These are phyloP conservation scores for Coleophora deauratella DNA, from an alignment of 2,888 invertebrate genomes.

Conservation along the genomic window DNA sequence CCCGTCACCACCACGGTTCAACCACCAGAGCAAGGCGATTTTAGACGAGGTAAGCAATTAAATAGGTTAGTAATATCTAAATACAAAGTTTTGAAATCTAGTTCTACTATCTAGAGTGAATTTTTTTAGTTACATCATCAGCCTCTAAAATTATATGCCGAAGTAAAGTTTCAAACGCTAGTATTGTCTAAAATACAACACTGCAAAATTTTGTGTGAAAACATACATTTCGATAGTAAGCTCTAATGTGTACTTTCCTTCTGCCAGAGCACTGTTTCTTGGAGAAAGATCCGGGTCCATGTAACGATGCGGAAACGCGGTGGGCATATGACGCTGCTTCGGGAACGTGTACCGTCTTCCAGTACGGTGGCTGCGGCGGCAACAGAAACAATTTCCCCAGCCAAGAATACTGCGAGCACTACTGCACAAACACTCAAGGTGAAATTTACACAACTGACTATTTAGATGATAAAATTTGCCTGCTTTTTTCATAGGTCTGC, in stretches of 20 bases:
- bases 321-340: constrained; percentile 83
- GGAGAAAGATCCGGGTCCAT: constrained; percentile 79
- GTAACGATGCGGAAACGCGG: constrained; percentile 69
- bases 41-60: constrained; percentile 10
- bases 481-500: too few species aligned
- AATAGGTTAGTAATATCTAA: too few species aligned
- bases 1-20: constrained; percentile 52
- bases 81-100: too few species aligned
- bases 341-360: constrained; percentile 85
- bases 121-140: too few species aligned
- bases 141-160: too few species aligned
- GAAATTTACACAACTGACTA: background rate
- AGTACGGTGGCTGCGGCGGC: constrained; percentile 87
- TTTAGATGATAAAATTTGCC: too few species aligned
- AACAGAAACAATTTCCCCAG: constrained; percentile 85
- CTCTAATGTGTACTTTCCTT: too few species aligned
- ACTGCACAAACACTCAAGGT: constrained; percentile 73
- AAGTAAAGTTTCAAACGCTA: too few species aligned
- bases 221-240: too few species aligned
- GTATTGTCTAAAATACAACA: too few species aligned
- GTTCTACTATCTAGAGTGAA: too few species aligned
- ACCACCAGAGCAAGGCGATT: constrained; percentile 11
- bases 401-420: constrained; percentile 79
- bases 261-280: constrained; percentile 79
- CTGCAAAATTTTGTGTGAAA: too few species aligned